Conservation (phyloP, 2,888 invertebrate species). For the Epinotia demarniana region DNA sequence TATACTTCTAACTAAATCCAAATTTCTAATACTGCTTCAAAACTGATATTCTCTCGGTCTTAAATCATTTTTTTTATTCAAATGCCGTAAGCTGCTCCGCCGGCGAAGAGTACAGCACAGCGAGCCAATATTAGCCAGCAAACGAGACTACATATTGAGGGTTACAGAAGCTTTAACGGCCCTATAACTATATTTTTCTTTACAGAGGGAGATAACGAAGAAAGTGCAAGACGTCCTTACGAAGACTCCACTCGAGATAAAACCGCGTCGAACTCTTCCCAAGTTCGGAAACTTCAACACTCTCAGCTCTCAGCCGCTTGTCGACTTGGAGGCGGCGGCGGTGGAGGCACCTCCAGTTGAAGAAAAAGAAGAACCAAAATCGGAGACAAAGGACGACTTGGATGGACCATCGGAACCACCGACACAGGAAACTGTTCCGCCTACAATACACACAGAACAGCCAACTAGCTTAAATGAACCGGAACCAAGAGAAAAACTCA, state of each 20-base stretch:
- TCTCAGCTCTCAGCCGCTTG: constrained; percentile 62
- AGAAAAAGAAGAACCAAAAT: constrained; percentile 2
- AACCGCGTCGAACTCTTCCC: constrained; percentile 70
- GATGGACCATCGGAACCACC: constrained; percentile 42
- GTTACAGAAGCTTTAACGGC: background rate
- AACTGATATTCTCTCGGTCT: no score
- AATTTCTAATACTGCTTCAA: no score
- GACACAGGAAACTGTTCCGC: constrained; percentile 5
- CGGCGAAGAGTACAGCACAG: no score
- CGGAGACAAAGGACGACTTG: constrained; percentile 7
- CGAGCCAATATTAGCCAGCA: no score
- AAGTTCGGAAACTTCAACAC: constrained; percentile 65
- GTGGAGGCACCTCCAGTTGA: constrained; percentile 22
- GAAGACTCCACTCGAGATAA: constrained; percentile 88
- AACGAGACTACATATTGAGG: no score
- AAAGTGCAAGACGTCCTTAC: constrained; percentile 89
- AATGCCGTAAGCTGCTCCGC: no score
- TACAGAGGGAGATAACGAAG: constrained; percentile 88
- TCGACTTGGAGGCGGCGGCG: constrained; percentile 58
- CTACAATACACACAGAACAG: constrained; percentile 49
- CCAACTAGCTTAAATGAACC: constrained; percentile 31
- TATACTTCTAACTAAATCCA: no score
- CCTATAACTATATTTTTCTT: constrained; percentile 45
- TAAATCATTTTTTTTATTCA: no score
- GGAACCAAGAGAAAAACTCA: constrained; percentile 61